Conservation (phyloP, 2,797 vertebrate species). For the Etheostoma perlongum region DNA sequence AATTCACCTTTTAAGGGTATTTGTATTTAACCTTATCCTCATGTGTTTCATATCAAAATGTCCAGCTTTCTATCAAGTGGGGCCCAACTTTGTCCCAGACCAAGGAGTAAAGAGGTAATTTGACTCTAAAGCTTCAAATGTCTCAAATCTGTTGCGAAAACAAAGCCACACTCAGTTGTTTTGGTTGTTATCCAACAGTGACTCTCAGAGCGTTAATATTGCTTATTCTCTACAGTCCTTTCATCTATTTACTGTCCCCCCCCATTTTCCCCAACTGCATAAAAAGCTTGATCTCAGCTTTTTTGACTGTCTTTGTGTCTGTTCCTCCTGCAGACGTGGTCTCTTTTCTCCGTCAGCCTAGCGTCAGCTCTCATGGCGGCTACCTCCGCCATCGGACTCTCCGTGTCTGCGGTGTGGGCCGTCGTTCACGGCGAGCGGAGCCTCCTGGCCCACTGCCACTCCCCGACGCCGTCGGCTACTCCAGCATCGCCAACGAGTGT, state of each 20-base stretch:
- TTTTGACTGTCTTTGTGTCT: constrained; percentile 12
- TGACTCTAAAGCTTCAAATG: too few relatives aligned
- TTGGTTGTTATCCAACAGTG: too few relatives aligned
- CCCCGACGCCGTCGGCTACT: constrained; percentile 71
- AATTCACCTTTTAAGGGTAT: too few relatives aligned
- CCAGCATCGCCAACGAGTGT: constrained; percentile 85
- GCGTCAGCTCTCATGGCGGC: constrained; percentile 83
- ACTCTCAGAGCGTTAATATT: background rate
- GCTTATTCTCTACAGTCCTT: background rate
- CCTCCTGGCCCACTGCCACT: constrained; percentile 87
- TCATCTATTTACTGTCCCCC: constrained; percentile 1
- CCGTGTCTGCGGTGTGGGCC: constrained; percentile 83
- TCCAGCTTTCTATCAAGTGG: too few relatives aligned
- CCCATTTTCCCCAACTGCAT: background rate
- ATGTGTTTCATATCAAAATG: too few relatives aligned
- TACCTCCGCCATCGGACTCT: constrained; percentile 85
- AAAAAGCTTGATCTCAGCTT: background rate
- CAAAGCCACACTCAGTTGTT: too few relatives aligned
- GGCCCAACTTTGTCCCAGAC: too few relatives aligned
- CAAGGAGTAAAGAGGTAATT: too few relatives aligned
- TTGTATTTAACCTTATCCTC: too few relatives aligned
- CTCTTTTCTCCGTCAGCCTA: constrained; percentile 82
- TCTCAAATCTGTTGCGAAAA: too few relatives aligned
- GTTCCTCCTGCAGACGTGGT: constrained; percentile 83
- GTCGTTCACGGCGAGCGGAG: constrained; percentile 84